These are phyloP conservation scores for Trichopoda pennipes DNA, from an alignment of 2,888 invertebrate genomes.

Conservation along the genomic window DNA sequence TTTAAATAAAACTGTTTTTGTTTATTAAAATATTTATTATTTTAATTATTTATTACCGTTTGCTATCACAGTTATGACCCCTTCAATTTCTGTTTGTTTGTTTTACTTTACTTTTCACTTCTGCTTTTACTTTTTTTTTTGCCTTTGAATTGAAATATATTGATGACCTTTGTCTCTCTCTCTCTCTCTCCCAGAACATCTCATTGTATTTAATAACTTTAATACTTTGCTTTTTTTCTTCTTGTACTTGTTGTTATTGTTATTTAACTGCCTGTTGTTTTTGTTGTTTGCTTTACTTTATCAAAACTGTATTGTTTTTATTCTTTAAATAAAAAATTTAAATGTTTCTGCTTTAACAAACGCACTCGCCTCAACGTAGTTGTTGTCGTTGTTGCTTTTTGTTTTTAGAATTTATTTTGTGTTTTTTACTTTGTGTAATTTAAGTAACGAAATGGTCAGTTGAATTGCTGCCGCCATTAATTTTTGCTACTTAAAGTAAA, in stretches of 20 bases:
- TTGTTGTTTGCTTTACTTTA: no score
- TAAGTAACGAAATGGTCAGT: conserved; percentile 19
- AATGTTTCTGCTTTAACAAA: not conserved
- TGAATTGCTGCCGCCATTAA: not conserved
- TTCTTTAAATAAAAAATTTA: not conserved
- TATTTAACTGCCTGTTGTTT: not conserved
- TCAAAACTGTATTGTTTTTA: not conserved
- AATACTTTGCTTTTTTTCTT: not conserved
- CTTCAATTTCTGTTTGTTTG: no score
- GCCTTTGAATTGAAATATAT: not conserved
- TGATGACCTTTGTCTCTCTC: conserved; percentile 20
- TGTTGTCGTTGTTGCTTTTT: no score
- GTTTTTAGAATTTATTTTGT: not conserved
- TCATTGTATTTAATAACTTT: not conserved
- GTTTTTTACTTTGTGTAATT: not conserved
- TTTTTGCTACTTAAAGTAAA: not conserved
- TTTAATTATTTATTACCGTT: no score
- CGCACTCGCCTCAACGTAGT: not conserved
- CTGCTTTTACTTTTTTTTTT: not conserved
- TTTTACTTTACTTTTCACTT: not conserved
- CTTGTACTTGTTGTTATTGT: not conserved
- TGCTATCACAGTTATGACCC: no score
- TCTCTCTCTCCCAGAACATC: not conserved
- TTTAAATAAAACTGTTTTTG: no score
- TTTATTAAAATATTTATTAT: no score